phyloP scores from a whole-genome alignment of 2,797 vertebrate species.

The Valencia hispanica region DNA sequence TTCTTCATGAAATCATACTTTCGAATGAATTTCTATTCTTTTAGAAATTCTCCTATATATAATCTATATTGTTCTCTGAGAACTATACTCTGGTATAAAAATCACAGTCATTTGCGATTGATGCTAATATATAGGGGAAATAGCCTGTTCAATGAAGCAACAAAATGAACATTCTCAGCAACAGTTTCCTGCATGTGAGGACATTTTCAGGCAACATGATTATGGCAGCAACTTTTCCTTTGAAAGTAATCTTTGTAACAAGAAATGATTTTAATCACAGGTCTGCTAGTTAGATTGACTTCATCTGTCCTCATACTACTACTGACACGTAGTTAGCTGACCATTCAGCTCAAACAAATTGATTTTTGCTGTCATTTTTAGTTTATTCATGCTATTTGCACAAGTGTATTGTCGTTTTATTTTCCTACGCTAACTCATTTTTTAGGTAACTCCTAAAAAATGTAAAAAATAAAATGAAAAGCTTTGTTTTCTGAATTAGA shows the following conservation, averaged over 20 bases:
- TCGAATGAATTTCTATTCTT: too few species aligned
- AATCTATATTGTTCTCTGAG: neutral
- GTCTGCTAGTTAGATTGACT: neutral
- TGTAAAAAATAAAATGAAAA: too few species aligned
- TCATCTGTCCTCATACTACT: neutral
- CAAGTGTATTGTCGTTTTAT: neutral
- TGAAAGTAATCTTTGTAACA: neutral
- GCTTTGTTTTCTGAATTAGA: constrained; percentile 2
- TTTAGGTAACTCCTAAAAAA: neutral
- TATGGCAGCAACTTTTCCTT: neutral
- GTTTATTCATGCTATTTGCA: too few species aligned
- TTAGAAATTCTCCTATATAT: too few species aligned
- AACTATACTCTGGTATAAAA: neutral
- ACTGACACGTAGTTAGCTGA: neutral
- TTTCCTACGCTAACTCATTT: neutral
- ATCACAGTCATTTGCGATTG: neutral
- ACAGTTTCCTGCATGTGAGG: neutral
- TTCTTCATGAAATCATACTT: too few species aligned
- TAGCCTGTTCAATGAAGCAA: too few species aligned
- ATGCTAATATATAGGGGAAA: neutral
- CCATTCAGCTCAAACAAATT: too few species aligned
- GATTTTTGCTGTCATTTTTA: too few species aligned
- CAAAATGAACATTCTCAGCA: too few species aligned
- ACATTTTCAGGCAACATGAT: neutral
- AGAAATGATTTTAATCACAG: neutral